Percentiles rank a stretch among this genome's conserved stretches.
Conservation (phyloP, 2,888 invertebrate species). For the Ischnura elegans region DNA sequence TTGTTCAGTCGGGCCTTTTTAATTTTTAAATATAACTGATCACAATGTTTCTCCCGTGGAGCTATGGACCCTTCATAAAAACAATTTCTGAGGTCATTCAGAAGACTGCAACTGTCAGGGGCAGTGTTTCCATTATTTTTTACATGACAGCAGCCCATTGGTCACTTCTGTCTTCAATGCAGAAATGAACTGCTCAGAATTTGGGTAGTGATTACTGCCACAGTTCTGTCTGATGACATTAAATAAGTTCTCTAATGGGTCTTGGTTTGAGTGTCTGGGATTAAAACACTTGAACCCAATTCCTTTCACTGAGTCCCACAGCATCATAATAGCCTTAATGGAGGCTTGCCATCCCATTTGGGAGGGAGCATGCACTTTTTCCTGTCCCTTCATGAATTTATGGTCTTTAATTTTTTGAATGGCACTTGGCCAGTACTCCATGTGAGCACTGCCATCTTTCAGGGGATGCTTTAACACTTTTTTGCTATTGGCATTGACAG, state of each 20-base stretch:
- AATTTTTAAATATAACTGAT: neutral
- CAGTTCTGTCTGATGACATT: conserved; percentile 20
- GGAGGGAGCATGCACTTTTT: neutral
- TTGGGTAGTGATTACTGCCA: neutral
- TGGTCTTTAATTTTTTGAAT: neutral
- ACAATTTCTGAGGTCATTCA: neutral
- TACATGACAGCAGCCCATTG: neutral
- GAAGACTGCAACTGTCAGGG: neutral
- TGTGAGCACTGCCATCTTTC: neutral
- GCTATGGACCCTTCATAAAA: neutral
- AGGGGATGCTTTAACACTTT: neutral
- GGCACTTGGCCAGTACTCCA: neutral
- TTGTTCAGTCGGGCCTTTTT: neutral
- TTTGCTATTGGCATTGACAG: neutral
- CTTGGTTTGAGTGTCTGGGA: neutral
- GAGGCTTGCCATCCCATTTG: neutral
- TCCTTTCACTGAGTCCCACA: neutral
- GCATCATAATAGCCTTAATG: neutral
- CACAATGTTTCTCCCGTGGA: neutral
- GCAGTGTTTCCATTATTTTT: neutral
- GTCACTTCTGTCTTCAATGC: conserved; percentile 8
- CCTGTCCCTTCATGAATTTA: neutral
- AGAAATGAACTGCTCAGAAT: neutral
- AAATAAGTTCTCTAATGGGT: neutral
- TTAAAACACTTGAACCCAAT: neutral